phyloP scores from a whole-genome alignment of 2,888 invertebrate genomes.

The Andrena minutula region DNA sequence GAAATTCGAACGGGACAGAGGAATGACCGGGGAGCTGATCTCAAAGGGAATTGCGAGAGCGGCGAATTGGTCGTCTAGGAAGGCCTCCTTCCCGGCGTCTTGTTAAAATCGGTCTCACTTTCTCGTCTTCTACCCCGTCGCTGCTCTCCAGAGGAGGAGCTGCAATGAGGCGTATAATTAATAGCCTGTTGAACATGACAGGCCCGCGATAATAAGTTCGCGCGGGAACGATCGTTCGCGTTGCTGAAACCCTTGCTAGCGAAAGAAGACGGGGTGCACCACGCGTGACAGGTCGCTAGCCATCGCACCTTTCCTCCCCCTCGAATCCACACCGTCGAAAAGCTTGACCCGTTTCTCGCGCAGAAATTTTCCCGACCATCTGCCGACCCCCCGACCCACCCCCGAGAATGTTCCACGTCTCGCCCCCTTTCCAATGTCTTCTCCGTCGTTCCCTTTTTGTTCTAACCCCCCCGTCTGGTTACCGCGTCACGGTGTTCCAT shows the following conservation, averaged over 20 bases:
- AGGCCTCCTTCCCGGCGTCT: constrained; percentile 32
- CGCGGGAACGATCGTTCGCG: constrained; percentile 22
- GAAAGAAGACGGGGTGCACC: background rate
- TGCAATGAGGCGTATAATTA: constrained; percentile 59
- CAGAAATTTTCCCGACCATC: background rate
- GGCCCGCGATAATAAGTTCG: constrained; percentile 58
- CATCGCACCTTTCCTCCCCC: background rate
- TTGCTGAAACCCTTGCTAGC: constrained; percentile 9
- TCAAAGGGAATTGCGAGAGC: constrained; percentile 44
- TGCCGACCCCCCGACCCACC: background rate
- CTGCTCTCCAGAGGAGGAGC: background rate
- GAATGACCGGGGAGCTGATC: constrained; percentile 31
- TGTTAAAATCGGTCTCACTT: constrained; percentile 50
- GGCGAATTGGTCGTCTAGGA: constrained; percentile 30
- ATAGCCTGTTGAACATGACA: constrained; percentile 55
- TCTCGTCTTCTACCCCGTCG: constrained; percentile 10
- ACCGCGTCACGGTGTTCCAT: constrained; percentile 16
- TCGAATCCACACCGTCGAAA: background rate
- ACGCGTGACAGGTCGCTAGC: background rate
- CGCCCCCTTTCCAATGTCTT: background rate
- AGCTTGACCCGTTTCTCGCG: constrained; percentile 17
- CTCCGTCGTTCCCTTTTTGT: background rate
- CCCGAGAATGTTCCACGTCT: background rate
- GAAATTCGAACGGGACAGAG: constrained; percentile 51
- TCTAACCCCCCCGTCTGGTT: constrained; percentile 10